Percentiles rank a stretch among this genome's conserved stretches.
These are phyloP conservation scores for Peromyscus eremicus DNA, from an alignment of 2,797 vertebrate genomes.

Conservation along the genomic window DNA sequence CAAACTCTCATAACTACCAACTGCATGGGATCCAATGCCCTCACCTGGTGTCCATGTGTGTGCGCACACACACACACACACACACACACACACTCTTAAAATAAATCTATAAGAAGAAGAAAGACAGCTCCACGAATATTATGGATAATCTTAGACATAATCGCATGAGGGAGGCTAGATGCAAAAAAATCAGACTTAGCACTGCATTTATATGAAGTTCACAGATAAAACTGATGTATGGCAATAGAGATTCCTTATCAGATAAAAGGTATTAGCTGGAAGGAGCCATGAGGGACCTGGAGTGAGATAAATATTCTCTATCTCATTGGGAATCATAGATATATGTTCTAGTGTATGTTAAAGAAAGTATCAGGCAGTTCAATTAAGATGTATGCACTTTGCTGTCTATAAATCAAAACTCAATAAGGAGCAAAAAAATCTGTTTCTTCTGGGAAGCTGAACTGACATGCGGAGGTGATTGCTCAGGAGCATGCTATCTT, in stretches of 20 bases:
- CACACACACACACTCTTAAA: neutral
- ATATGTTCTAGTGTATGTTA: neutral
- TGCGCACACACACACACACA: neutral
- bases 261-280: neutral
- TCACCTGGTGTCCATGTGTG: neutral
- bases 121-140: neutral
- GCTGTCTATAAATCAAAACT: conserved; percentile 9
- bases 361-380: conserved; percentile 21
- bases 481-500: neutral
- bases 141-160: neutral
- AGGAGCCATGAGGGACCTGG: neutral
- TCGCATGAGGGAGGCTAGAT: conserved; percentile 2
- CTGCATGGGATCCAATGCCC: neutral
- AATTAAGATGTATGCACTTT: neutral
- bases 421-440: neutral
- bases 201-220: conserved; percentile 11
- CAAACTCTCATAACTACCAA: too few species aligned
- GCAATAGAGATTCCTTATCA: neutral
- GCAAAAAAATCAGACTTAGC: neutral
- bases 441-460: conserved; percentile 10
- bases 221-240: neutral
- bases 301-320: neutral
- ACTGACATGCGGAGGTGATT: neutral
- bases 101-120: neutral
- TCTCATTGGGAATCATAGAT: neutral